Conservation (phyloP, 2,113 vertebrate species). For the Camelus bactrianus region DNA sequence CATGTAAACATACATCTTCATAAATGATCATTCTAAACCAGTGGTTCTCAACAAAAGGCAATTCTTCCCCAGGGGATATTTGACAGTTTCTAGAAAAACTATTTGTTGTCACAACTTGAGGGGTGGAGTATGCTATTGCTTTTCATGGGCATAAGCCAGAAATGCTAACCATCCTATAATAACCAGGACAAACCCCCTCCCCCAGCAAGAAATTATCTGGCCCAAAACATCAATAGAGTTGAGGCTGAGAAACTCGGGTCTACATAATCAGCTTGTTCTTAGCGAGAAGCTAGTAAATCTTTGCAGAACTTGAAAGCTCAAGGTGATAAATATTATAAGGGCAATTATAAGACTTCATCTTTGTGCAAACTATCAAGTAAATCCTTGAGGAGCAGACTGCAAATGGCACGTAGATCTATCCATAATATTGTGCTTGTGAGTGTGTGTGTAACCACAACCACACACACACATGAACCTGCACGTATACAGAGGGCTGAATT, state of each 20-base stretch:
- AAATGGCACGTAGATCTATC: fast-evolving
- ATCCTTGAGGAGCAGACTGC: not conserved
- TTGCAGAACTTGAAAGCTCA: not conserved
- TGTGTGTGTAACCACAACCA: fast-evolving
- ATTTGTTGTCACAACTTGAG: not conserved
- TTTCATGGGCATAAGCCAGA: fast-evolving
- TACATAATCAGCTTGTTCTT: not conserved
- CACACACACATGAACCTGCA: not conserved
- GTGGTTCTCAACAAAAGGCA: not conserved
- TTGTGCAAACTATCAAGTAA: not conserved
- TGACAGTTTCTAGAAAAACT: not conserved
- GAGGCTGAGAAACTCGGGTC: not conserved
- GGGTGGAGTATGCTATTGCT: too few species aligned
- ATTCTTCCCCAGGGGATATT: not conserved
- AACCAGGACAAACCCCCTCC: not conserved
- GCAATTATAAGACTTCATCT: not conserved
- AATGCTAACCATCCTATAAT: not conserved
- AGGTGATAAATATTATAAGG: not conserved
- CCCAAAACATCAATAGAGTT: fast-evolving
- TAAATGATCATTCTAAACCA: not conserved
- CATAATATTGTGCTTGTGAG: not conserved
- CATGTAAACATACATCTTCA: too few species aligned
- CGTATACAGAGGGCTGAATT: not conserved
- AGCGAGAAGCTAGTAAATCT: not conserved
- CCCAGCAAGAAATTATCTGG: not conserved